Base-by-base conservation (phyloP, 2,797 vertebrate genomes). In the Erpetoichthys calabaricus region DNA sequence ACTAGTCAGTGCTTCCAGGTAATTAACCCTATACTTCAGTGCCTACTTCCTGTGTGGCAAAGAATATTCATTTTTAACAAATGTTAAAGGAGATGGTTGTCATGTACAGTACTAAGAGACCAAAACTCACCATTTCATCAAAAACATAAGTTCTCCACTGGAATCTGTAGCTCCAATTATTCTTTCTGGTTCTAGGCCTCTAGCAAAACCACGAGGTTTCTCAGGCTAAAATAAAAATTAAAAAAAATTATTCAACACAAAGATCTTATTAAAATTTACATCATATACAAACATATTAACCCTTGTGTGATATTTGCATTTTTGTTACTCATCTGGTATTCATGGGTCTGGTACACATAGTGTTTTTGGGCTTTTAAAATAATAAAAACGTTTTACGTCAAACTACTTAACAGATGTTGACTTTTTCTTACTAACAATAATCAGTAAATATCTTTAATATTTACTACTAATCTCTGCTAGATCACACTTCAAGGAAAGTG, bases 101-200 rank as follows among this genome's bases (percentile, higher is more conserved):
- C 25, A 25, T 25, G 25, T n/a, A n/a, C 53, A 61, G 47, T 58
- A 57, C 53, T 57, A 47, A 25, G 25, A 25, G 25, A 25, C 25
- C 25, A 25, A 25, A 25, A 88, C 92, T 69, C 75, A 98, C 95
- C 95, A 98, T 82, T 98, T 98, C 95, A 98, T 98, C 65, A 98
- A 88, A 82, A 98, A 98, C 95, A 98, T 98, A 67, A 98, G 91
- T 66, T 98, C 95, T 79, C 95, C 95, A 55, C 94, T 98, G 65
- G 95, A 98, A 57, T 98, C 94, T 43, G 94, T 98, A 66, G 94
- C 95, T 4, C 95, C 95, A 44, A 98, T 98, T 66, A 98, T 98
- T 61, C 95, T 77, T 65, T 98, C 95, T 2, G 95, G 94, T 59
- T 96, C 92, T 75, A 98, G 84, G 46, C 86, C 91, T 64, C 94